A percentile compares a stretch with the other conserved stretches of the same genome.
Conservation (phyloP, 2,113 vertebrate genomes). For the Acrocephalus kingi region DNA sequence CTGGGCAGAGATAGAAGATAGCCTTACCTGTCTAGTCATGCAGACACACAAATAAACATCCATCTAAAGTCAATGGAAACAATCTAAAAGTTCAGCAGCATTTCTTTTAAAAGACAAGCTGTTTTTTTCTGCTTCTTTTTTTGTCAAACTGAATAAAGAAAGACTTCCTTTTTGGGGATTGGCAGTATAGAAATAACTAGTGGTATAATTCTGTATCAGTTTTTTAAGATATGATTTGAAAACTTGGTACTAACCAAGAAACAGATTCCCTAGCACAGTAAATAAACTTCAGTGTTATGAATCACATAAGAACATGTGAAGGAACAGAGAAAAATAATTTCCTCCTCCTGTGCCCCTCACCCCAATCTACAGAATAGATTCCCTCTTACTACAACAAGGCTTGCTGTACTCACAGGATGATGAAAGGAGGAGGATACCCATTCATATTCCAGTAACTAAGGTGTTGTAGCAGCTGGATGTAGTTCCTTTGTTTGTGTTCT, state of each 20-base stretch:
- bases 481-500: not conserved
- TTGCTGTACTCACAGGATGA: not conserved
- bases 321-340: not conserved
- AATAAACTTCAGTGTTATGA: not conserved
- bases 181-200: not conserved
- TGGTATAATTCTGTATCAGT: not conserved
- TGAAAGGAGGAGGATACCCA: not conserved
- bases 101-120: not conserved
- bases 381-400: not conserved
- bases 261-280: not conserved
- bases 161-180: not conserved
- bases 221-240: not conserved
- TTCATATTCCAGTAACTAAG: not conserved
- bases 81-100: not conserved
- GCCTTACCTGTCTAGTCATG: not conserved
- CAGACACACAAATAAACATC: not conserved
- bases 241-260: not conserved
- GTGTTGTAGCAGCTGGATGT: not conserved
- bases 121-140: not conserved
- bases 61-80: not conserved
- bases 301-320: not conserved
- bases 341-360: fast-evolving
- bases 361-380: not conserved
- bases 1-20: not conserved
- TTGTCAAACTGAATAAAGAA: not conserved